Evolutionary conservation across 2,888 invertebrate genomes (phyloP).

Genomic region (Lamellibrachia satsuma): DNA sequence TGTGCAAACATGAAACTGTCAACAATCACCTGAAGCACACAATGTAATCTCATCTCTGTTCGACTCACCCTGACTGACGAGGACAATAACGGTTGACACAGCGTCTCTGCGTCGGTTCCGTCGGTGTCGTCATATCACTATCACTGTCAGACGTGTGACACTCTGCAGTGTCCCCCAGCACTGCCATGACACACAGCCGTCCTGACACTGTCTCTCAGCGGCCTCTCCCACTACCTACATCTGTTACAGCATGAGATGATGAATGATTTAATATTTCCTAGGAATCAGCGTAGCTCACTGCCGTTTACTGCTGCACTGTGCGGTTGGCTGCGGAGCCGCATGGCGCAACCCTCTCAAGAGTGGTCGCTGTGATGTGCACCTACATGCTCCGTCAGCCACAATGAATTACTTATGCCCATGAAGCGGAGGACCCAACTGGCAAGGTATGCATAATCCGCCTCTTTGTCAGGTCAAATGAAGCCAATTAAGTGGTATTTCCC

Average conservation of each 20-base stretch:
- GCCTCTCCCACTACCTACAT: neutral
- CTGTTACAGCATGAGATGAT: neutral
- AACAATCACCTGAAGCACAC: neutral
- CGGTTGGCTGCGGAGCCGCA: no score
- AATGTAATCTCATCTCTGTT: neutral
- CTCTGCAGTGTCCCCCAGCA: neutral
- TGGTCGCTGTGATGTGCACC: neutral
- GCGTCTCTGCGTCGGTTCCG: neutral
- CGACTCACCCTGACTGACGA: neutral
- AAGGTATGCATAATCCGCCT: neutral
- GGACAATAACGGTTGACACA: neutral
- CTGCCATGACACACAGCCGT: neutral
- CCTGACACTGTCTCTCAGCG: neutral
- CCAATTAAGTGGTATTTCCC: constrained; percentile 1
- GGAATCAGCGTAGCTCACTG: neutral
- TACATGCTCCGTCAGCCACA: neutral
- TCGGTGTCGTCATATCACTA: neutral
- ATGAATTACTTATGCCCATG: neutral
- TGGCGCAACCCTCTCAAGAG: neutral
- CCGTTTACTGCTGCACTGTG: neutral
- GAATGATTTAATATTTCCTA: neutral
- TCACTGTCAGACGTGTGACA: neutral
- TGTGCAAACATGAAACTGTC: neutral
- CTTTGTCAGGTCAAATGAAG: neutral
- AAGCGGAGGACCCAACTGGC: neutral